A percentile compares a stretch with the other conserved stretches of the same genome.
phyloP scores from a whole-genome alignment of 2,113 vertebrate species.

The Elephantulus edwardii region DNA sequence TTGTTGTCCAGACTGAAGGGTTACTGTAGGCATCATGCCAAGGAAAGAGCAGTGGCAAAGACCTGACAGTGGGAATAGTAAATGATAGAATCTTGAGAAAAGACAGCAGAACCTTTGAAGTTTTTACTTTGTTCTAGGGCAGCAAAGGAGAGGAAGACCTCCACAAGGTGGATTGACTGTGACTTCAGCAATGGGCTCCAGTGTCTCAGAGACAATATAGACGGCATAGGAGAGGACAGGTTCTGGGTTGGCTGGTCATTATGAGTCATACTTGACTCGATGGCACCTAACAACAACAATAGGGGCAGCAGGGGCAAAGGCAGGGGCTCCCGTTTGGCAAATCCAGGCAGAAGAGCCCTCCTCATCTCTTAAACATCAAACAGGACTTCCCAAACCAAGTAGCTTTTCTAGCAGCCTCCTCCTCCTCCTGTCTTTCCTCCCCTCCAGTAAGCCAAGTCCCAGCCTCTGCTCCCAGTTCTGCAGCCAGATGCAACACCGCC shows the following conservation, averaged over 20 bases:
- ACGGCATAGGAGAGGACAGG: too few relatives aligned
- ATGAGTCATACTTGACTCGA: too few relatives aligned
- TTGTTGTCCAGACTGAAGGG: background rate
- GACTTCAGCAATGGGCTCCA: too few relatives aligned
- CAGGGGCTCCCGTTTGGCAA: background rate
- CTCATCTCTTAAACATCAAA: background rate
- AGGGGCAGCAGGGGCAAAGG: too few relatives aligned
- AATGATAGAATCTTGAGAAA: background rate
- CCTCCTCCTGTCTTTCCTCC: background rate
- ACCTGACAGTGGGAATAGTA: background rate
- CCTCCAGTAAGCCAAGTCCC: background rate
- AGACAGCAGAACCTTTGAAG: background rate
- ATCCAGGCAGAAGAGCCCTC: background rate
- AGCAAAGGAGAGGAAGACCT: background rate
- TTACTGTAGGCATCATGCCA: background rate
- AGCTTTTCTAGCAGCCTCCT: background rate
- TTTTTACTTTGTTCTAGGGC: background rate
- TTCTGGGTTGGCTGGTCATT: too few relatives aligned
- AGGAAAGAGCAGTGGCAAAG: slow-evolving; percentile 1
- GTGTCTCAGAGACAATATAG: too few relatives aligned
- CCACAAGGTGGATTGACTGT: too few relatives aligned
- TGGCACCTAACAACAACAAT: too few relatives aligned
- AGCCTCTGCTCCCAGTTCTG: background rate
- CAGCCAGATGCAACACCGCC: slow-evolving; percentile 38
- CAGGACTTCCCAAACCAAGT: background rate